Evolutionary conservation across 2,113 vertebrate species (phyloP).

Genomic region (Elaphurus davidianus): DNA sequence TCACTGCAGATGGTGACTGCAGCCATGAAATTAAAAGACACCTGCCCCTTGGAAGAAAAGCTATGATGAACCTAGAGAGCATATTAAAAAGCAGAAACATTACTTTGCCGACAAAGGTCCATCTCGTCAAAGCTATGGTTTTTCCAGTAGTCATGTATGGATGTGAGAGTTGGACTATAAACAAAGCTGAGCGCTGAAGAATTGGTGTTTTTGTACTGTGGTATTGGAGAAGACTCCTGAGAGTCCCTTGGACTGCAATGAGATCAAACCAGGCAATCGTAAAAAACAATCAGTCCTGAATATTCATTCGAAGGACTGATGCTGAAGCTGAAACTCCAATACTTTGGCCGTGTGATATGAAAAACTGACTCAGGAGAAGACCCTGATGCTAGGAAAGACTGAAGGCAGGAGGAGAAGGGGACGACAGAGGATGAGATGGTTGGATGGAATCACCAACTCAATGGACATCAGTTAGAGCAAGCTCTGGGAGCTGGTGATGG

Average conservation of each 20-base stretch:
- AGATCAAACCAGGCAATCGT: not conserved
- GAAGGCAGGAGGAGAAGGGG: not conserved
- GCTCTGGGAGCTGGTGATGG: not conserved
- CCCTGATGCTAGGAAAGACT: not conserved
- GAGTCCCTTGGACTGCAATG: not conserved
- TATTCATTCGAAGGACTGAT: not conserved
- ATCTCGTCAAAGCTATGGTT: not conserved
- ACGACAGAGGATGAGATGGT: not conserved
- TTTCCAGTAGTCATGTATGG: not conserved
- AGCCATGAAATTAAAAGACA: not conserved
- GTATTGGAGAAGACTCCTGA: not conserved
- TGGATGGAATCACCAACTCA: not conserved
- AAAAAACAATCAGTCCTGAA: not conserved
- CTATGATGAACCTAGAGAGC: not conserved
- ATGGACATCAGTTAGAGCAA: not conserved
- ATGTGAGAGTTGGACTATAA: not conserved
- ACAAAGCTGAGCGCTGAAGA: not conserved
- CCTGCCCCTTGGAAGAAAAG: not conserved
- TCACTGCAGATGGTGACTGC: not conserved
- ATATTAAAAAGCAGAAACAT: not conserved
- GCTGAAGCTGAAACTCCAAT: not conserved
- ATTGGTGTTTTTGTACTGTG: not conserved
- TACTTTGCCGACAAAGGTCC: not conserved
- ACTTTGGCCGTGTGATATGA: not conserved
- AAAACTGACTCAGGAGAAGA: not conserved